phyloP scores from a whole-genome alignment of 2,888 invertebrate species.

The Amphiduros pacificus region DNA sequence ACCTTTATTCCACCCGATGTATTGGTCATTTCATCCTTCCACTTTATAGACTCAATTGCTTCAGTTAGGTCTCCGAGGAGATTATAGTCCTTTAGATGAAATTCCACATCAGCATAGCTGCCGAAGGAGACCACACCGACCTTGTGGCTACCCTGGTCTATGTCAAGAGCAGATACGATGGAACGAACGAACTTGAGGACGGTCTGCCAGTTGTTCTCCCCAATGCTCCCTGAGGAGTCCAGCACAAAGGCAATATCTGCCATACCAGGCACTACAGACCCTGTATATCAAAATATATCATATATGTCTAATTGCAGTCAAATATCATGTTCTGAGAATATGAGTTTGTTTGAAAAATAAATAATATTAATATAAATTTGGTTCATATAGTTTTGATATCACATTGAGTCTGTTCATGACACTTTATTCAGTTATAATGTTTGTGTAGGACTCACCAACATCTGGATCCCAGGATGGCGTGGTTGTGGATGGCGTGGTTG shows the following conservation, averaged over 20 bases:
- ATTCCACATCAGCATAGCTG: neutral
- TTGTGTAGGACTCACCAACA: too few relatives aligned
- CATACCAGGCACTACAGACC: neutral
- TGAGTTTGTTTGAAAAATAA: too few relatives aligned
- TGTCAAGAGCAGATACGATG: neutral
- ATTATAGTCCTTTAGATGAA: neutral
- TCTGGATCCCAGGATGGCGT: too few relatives aligned
- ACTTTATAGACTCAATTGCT: neutral
- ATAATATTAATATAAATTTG: too few relatives aligned
- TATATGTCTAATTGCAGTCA: neutral
- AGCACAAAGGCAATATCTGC: slow-evolving; percentile 18
- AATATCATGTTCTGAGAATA: neutral
- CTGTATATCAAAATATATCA: neutral
- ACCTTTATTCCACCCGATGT: slow-evolving; percentile 13
- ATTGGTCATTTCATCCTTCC: slow-evolving; percentile 15
- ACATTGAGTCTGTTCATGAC: too few relatives aligned
- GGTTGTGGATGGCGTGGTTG: too few relatives aligned
- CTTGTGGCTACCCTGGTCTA: neutral
- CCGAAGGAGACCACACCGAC: slow-evolving; percentile 12
- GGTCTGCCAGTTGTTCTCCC: slow-evolving; percentile 17
- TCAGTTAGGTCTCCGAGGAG: neutral
- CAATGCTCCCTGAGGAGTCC: slow-evolving; percentile 27
- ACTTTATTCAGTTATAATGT: too few relatives aligned
- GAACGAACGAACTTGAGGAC: slow-evolving; percentile 10
- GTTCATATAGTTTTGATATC: too few relatives aligned